These are phyloP conservation scores for Drosophila lacicola DNA, from an alignment of 2,888 invertebrate genomes.

Conservation along the genomic window DNA sequence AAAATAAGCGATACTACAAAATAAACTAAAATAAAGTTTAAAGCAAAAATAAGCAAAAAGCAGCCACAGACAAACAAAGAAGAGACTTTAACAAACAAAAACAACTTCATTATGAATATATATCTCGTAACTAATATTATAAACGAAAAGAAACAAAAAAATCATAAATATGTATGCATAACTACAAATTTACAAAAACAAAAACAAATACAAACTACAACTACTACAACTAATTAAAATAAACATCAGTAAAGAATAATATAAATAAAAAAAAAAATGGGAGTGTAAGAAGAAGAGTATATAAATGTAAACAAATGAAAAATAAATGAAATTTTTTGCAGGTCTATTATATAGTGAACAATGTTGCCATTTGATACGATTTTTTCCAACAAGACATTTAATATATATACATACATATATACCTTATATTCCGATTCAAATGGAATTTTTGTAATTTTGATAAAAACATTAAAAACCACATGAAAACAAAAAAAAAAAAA, in stretches of 20 bases:
- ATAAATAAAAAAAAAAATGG: not conserved
- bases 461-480: conserved; percentile 73
- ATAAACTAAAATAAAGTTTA: conserved; percentile 29
- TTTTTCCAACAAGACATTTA: conserved; percentile 72
- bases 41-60: conserved; percentile 25
- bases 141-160: conserved; percentile 16
- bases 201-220: conserved; percentile 35
- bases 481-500: conserved; percentile 47
- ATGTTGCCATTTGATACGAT: conserved; percentile 80
- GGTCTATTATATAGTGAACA: conserved; percentile 79
- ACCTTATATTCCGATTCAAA: conserved; percentile 79
- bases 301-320: conserved; percentile 25
- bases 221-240: conserved; percentile 51
- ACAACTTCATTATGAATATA: conserved; percentile 51
- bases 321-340: conserved; percentile 75
- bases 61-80: conserved; percentile 64
- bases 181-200: conserved; percentile 63
- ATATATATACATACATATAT: conserved; percentile 69
- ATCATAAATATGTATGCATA: conserved; percentile 45
- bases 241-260: not conserved
- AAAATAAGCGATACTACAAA: conserved; percentile 25
- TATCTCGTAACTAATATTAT: conserved; percentile 31
- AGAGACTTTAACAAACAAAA: conserved; percentile 56
- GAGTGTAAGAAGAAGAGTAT: not conserved
- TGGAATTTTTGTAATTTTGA: conserved; percentile 81